Evolutionary conservation across 2,113 vertebrate genomes (phyloP), one percentile per base, ranked within the genome.

Genomic region (Scolopax mira): DNA sequence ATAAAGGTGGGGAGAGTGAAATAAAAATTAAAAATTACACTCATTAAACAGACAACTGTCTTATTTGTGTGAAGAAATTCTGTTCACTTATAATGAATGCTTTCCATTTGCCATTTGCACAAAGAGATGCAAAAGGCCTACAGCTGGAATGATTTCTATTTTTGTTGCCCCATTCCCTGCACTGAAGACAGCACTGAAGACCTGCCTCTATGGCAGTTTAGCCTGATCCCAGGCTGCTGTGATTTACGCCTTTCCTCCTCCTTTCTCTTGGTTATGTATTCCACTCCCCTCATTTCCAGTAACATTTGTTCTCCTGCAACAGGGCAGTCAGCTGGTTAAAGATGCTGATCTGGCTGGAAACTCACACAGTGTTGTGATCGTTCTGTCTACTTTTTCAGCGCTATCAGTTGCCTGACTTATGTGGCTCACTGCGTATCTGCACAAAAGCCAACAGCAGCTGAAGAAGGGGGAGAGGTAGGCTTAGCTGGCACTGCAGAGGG

Each of bases 401-500:
- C 11, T 41, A 27, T 57, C 41, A 28, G 12, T 41, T 60, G 30
- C 49, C 75, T 60, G 52, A 60, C 7, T 7, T 7, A 8, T 8
- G 3, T 27, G 48, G 10, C 75, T 65, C 39, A 1, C 48, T 72
- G 51, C 4, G 1, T 44, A 3, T 25, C 74, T 13, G 66, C 42
- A 71, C 27, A 46, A 78, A 54, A 46, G 25, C 22, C 0, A 1
- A 11, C 79, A 57, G 0, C 46, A 48, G 57, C 57, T 79, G 27
- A 25, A 44, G 72, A 61, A 48, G 15, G 13, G n/a, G 31, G 19
- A 57, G 12, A 89, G 69, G 37, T 72, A 41, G 24, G 30, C 18
- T 12, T 18, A 18, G 60, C 52, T 51, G 48, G 15, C 0, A 0
- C 58, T 85, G 35, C 4, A 2, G 7, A 10, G 23, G 16, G 4